Evolutionary conservation across 2,113 vertebrate genomes (phyloP).

Genomic region (Anthoscopus minutus): DNA sequence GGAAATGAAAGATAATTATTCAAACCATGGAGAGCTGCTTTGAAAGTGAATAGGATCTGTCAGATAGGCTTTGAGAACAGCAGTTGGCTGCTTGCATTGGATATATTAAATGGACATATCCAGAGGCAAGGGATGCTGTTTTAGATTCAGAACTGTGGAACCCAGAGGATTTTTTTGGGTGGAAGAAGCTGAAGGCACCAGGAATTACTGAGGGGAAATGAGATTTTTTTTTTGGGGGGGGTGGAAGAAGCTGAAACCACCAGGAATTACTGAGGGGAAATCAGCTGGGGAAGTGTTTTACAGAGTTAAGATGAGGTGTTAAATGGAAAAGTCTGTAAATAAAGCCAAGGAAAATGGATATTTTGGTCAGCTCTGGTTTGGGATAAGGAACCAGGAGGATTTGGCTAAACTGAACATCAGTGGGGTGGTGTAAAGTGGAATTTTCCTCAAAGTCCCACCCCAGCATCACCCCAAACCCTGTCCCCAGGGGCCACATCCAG

Average conservation of each 20-base stretch:
- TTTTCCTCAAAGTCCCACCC: not conserved
- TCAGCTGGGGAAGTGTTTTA: not conserved
- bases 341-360: not conserved
- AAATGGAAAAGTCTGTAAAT: not conserved
- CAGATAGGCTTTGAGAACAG: slow-evolving; percentile 76
- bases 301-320: not conserved
- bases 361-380: not conserved
- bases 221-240: not conserved
- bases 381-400: not conserved
- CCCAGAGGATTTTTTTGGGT: slow-evolving; percentile 13
- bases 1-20: slow-evolving; percentile 77
- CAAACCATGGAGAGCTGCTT: slow-evolving; percentile 72
- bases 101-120: slow-evolving; percentile 74
- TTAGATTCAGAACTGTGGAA: slow-evolving; percentile 46
- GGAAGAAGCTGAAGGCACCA: not conserved
- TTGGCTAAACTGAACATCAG: not conserved
- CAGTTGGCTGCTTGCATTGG: slow-evolving; percentile 69
- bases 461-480: not conserved
- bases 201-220: slow-evolving; percentile 26
- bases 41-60: slow-evolving; percentile 80
- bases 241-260: not conserved
- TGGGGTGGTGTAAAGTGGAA: not conserved
- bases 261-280: not conserved
- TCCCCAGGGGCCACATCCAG: not conserved
- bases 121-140: slow-evolving; percentile 52